These are phyloP conservation scores for Oryzias celebensis DNA, from an alignment of 2,113 vertebrate genomes.

Conservation along the genomic window DNA sequence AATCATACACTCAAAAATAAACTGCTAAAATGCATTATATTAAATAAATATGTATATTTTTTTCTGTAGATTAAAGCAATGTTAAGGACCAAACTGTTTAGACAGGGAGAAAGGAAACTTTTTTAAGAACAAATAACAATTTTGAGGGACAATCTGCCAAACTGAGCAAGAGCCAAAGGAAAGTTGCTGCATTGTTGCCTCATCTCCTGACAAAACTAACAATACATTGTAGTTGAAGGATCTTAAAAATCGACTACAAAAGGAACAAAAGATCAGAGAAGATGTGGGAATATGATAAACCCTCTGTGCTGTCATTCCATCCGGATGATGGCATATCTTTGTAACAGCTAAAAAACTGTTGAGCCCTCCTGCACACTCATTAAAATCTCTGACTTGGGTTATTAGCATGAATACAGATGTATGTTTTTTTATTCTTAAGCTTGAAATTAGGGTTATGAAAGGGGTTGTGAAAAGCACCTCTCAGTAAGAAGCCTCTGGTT, in stretches of 20 bases:
- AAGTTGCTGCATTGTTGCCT: slow-evolving; percentile 45
- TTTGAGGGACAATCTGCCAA: slow-evolving; percentile 14
- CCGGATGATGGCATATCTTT: slow-evolving; percentile 46
- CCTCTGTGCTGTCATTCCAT: slow-evolving; percentile 38
- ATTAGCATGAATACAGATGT: not conserved
- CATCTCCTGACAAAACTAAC: slow-evolving; percentile 43
- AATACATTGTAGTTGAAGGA: slow-evolving; percentile 29
- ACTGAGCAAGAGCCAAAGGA: slow-evolving; percentile 11
- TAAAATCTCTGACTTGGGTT: slow-evolving; percentile 1
- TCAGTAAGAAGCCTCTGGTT: too few species aligned
- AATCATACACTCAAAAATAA: too few species aligned
- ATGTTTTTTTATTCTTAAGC: not conserved
- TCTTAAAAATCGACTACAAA: slow-evolving; percentile 42
- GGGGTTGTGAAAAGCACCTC: too few species aligned
- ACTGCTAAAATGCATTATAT: too few species aligned
- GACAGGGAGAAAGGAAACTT: not conserved
- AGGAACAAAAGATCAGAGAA: slow-evolving; percentile 40
- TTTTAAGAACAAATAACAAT: not conserved
- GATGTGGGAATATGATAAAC: slow-evolving; percentile 36
- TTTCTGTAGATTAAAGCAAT: too few species aligned
- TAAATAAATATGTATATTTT: too few species aligned
- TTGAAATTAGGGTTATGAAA: too few species aligned
- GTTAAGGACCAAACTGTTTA: not conserved
- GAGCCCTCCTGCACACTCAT: slow-evolving; percentile 4
- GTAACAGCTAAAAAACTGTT: slow-evolving; percentile 34